Evolutionary conservation across 2,888 invertebrate species (phyloP).

Genomic region (Neoaliturus tenellus): DNA sequence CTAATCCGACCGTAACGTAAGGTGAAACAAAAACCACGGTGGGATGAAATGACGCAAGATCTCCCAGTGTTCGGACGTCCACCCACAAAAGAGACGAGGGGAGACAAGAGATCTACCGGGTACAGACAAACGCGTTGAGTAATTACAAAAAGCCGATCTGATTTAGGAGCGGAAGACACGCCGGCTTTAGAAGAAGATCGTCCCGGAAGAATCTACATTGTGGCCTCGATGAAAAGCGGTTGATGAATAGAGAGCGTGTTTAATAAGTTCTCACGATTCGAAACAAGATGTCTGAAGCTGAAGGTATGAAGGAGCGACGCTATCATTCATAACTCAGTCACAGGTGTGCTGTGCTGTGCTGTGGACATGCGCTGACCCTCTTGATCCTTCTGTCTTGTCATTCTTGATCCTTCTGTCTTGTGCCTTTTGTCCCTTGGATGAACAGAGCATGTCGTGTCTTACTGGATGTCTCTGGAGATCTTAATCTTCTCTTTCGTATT

Average conservation of each 20-base stretch:
- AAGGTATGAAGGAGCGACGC: conserved; percentile 4
- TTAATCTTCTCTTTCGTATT: no score
- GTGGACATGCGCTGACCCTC: neutral
- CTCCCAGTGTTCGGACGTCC: neutral
- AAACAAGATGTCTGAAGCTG: conserved; percentile 44
- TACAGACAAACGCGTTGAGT: conserved; percentile 19
- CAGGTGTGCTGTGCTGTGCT: neutral
- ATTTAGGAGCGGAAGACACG: conserved; percentile 33
- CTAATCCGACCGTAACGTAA: neutral
- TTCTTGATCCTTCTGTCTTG: neutral
- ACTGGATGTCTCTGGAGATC: neutral
- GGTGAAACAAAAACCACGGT: neutral
- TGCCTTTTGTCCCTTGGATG: neutral
- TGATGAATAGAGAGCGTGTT: conserved; percentile 48
- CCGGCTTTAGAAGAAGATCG: conserved; percentile 6
- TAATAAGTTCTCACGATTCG: conserved; percentile 50
- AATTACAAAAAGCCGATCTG: conserved; percentile 46
- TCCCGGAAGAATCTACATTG: conserved; percentile 41
- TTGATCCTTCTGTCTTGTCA: neutral
- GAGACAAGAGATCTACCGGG: neutral
- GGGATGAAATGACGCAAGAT: conserved; percentile 27
- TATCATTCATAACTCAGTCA: conserved; percentile 41
- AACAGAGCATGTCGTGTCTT: neutral
- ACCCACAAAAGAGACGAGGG: neutral
- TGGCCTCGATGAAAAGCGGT: neutral